These are phyloP conservation scores for Zaprionus obscuricornis DNA, from an alignment of 2,888 invertebrate species.

Conservation along the genomic window DNA sequence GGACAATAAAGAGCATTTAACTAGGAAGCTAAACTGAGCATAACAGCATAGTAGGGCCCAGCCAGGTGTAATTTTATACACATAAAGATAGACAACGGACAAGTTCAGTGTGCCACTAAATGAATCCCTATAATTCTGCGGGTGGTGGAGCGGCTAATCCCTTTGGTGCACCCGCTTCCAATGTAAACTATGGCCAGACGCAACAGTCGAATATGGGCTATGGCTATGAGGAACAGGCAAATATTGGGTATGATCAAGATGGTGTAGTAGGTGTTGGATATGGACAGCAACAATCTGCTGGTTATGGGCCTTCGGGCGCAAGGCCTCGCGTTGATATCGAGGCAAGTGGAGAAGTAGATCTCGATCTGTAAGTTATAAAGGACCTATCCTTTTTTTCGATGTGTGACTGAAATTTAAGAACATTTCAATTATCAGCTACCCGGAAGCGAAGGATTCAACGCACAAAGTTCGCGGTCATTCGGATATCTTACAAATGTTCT, in stretches of 20 bases:
- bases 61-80: slow-evolving; percentile 2
- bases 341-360: slow-evolving; percentile 93
- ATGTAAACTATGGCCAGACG: slow-evolving; percentile 66
- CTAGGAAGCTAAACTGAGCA: slow-evolving; percentile 18
- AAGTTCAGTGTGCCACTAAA: slow-evolving; percentile 34
- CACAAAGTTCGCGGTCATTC: slow-evolving; percentile 94
- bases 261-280: slow-evolving; percentile 54
- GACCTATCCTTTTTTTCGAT: too few relatives aligned
- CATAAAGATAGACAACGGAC: slow-evolving; percentile 9
- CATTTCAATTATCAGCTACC: slow-evolving; percentile 86
- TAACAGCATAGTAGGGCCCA: slow-evolving; percentile 20
- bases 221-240: slow-evolving; percentile 74
- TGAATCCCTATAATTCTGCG: slow-evolving; percentile 66
- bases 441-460: slow-evolving; percentile 93
- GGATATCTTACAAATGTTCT: slow-evolving; percentile 92
- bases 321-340: slow-evolving; percentile 92
- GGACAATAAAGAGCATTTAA: too few relatives aligned
- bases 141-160: slow-evolving; percentile 69
- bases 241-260: slow-evolving; percentile 68
- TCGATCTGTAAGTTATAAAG: slow-evolving; percentile 86
- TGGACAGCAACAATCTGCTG: slow-evolving; percentile 61
- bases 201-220: slow-evolving; percentile 68
- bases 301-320: slow-evolving; percentile 75
- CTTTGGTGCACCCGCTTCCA: slow-evolving; percentile 71
- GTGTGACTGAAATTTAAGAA: neutral